Conservation (phyloP, 2,113 vertebrate species). For the Ceyx cyanopectus region DNA sequence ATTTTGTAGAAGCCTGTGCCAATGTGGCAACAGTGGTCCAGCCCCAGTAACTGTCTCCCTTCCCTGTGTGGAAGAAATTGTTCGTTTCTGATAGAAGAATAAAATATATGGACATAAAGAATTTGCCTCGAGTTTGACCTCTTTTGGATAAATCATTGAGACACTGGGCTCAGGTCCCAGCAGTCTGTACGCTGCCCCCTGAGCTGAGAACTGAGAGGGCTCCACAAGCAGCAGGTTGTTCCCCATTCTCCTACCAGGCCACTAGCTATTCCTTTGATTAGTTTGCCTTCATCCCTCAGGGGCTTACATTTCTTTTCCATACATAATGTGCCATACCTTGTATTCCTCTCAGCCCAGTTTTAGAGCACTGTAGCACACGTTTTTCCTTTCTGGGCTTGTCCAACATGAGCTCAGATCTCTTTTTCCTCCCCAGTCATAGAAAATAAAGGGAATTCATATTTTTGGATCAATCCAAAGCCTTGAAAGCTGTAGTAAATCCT, state of each 20-base stretch:
- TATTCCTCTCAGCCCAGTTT: background rate
- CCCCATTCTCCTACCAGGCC: background rate
- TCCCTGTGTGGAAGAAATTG: background rate
- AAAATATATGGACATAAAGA: background rate
- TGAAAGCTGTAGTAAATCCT: constrained; percentile 32
- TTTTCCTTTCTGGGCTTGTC: constrained; percentile 45
- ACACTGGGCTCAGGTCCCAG: background rate
- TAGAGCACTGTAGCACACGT: background rate
- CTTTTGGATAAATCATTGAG: background rate
- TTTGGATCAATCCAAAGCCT: background rate
- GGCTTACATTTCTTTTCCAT: background rate
- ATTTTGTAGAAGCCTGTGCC: background rate
- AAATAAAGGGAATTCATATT: background rate
- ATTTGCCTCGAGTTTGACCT: background rate
- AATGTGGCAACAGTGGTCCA: background rate
- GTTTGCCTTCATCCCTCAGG: background rate
- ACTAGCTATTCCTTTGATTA: constrained; percentile 56
- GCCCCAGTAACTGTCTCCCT: background rate
- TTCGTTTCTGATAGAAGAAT: background rate
- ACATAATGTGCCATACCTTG: background rate
- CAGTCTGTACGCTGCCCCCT: background rate
- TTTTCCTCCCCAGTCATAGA: background rate
- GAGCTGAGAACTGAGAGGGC: background rate
- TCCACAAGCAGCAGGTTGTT: background rate
- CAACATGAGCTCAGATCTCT: background rate